A percentile compares a stretch with the other conserved stretches of the same genome.
These are phyloP conservation scores for Zaprionus gabonicus DNA, from an alignment of 1,140 invertebrate genomes.

Conservation along the genomic window DNA sequence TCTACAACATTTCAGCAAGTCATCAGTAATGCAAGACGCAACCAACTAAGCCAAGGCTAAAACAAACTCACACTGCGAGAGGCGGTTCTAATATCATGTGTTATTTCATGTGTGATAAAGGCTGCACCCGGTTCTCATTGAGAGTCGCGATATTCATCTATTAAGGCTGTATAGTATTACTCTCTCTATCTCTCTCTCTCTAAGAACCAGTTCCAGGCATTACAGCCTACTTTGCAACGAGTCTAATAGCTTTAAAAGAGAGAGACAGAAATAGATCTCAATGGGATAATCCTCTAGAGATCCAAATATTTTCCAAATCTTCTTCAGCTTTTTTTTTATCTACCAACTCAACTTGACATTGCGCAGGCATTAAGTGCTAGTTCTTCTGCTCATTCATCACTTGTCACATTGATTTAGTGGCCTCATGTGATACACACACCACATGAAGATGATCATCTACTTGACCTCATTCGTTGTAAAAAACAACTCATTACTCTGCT, in stretches of 20 bases:
- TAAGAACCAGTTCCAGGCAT: background rate
- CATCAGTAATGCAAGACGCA: constrained; percentile 38
- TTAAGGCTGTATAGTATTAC: background rate
- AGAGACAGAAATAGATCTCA: too few relatives aligned
- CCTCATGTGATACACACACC: constrained; percentile 34
- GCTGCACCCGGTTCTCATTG: background rate
- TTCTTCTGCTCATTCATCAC: constrained; percentile 44
- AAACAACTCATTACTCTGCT: constrained; percentile 34
- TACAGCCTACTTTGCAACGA: background rate
- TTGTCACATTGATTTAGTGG: constrained; percentile 72
- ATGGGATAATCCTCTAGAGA: background rate
- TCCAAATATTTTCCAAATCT: constrained; percentile 11
- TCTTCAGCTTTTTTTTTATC: constrained; percentile 11
- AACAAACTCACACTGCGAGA: constrained; percentile 28
- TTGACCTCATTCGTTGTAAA: constrained; percentile 66
- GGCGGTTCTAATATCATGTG: constrained; percentile 32
- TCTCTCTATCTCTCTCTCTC: too few relatives aligned
- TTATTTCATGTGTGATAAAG: constrained; percentile 24
- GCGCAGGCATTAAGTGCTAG: constrained; percentile 4
- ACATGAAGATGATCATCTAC: constrained; percentile 34
- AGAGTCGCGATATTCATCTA: background rate
- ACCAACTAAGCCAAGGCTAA: constrained; percentile 49
- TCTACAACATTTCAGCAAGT: constrained; percentile 28
- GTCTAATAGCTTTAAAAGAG: background rate
- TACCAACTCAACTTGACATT: constrained; percentile 26